phyloP scores from a whole-genome alignment of 2,113 vertebrate genomes.

The Ceyx margarethae region DNA sequence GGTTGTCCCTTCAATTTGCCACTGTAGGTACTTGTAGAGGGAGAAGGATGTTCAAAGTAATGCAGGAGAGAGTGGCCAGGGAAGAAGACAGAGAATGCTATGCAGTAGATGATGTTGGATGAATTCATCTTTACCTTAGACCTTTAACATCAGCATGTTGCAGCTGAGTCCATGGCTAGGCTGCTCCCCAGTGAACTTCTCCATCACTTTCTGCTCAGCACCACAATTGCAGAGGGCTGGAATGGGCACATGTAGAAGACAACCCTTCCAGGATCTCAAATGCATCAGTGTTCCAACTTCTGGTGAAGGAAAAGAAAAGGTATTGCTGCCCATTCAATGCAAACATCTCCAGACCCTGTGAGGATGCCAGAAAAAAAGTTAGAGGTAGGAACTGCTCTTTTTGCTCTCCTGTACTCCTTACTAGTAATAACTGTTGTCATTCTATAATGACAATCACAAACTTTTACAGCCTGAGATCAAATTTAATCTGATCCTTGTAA shows the following conservation, averaged over 20 bases:
- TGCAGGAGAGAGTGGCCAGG: neutral
- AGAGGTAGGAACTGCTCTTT: neutral
- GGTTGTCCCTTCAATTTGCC: neutral
- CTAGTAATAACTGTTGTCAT: too few relatives aligned
- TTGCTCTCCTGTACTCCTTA: neutral
- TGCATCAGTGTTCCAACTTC: neutral
- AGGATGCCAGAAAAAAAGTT: neutral
- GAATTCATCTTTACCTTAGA: neutral
- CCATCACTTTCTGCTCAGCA: neutral
- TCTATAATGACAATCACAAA: too few relatives aligned
- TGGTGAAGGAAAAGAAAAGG: neutral
- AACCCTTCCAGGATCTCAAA: neutral
- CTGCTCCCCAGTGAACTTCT: neutral
- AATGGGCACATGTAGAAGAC: neutral
- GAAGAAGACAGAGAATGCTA: neutral
- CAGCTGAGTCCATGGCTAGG: neutral
- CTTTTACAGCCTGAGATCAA: too few relatives aligned
- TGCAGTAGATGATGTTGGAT: neutral
- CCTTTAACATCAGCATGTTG: neutral
- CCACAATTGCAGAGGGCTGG: neutral
- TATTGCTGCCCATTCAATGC: fast-evolving
- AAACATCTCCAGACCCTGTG: neutral
- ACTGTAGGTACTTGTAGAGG: neutral
- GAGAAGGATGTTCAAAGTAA: neutral
- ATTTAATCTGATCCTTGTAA: too few relatives aligned